Conservation (phyloP, 2,113 vertebrate genomes). For the Opisthocomus hoazin region DNA sequence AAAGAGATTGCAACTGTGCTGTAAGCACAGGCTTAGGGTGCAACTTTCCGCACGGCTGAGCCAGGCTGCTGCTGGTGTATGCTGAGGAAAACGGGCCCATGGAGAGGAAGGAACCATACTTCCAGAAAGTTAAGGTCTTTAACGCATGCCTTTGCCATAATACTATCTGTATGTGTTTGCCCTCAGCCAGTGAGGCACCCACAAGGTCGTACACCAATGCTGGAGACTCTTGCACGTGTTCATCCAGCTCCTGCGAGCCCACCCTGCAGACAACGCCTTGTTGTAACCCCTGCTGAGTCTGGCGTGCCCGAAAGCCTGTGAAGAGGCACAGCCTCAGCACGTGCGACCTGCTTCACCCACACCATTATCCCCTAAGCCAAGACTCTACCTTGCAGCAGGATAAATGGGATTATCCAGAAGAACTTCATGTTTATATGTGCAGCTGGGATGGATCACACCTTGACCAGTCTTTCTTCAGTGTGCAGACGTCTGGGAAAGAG, state of each 20-base stretch:
- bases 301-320: not conserved
- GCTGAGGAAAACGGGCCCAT: not conserved
- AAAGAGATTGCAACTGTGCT: not conserved
- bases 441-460: not conserved
- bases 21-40: not conserved
- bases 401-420: slow-evolving; percentile 35
- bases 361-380: not conserved
- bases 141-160: not conserved
- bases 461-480: not conserved
- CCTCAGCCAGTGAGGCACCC: not conserved
- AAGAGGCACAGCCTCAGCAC: not conserved
- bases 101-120: not conserved
- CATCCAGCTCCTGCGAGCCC: not conserved
- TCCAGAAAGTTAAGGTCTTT: not conserved
- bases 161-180: not conserved
- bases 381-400: slow-evolving; percentile 50
- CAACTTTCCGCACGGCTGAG: not conserved
- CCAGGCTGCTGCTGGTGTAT: not conserved
- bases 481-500: not conserved
- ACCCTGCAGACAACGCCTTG: not conserved
- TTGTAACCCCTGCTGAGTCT: not conserved
- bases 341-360: not conserved
- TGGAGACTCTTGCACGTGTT: not conserved
- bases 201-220: not conserved
- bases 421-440: slow-evolving; percentile 6